Evolutionary conservation across 2,888 invertebrate genomes (phyloP).

Genomic region (Spodoptera exigua): DNA sequence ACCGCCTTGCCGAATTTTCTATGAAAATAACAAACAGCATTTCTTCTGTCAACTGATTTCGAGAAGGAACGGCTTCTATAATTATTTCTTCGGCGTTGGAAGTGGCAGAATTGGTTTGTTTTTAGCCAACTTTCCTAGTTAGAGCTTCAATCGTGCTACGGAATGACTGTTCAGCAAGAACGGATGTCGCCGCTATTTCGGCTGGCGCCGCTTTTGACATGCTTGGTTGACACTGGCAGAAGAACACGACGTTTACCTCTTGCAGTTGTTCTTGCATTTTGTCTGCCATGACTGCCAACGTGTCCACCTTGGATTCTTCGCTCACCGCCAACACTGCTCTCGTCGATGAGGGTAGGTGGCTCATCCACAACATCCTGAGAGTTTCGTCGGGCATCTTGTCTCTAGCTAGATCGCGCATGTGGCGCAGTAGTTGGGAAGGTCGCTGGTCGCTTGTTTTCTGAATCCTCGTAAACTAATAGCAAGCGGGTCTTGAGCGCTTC

Average conservation of each 20-base stretch:
- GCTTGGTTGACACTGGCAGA: neutral
- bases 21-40: neutral
- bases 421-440: neutral
- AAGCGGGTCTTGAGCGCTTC: neutral
- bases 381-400: neutral
- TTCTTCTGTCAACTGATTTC: neutral
- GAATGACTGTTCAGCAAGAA: no score
- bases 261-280: neutral
- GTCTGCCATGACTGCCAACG: constrained; percentile 1
- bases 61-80: neutral
- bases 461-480: neutral
- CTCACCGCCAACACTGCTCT: neutral
- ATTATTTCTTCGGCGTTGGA: neutral
- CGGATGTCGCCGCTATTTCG: no score
- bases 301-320: neutral
- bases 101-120: neutral
- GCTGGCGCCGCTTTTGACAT: neutral
- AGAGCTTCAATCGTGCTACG: neutral
- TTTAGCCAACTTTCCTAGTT: neutral
- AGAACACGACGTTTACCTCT: neutral
- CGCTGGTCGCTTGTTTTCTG: neutral
- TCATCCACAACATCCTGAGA: no score
- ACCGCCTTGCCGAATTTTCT: neutral
- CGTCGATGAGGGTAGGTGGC: neutral
- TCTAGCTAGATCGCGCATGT: neutral